These are phyloP conservation scores for Drosophila tripunctata DNA, from an alignment of 2,888 invertebrate genomes.

Conservation along the genomic window DNA sequence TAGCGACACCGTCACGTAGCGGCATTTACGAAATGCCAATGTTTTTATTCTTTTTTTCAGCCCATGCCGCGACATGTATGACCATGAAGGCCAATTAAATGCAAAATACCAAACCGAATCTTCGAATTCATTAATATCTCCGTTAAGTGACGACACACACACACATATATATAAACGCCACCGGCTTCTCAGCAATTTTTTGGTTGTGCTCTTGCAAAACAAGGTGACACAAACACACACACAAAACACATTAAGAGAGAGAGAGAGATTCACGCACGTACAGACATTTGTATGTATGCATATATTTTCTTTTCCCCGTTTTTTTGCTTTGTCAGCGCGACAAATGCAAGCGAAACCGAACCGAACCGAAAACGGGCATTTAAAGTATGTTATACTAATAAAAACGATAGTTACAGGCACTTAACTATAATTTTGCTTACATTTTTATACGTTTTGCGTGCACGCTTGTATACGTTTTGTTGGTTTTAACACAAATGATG, in stretches of 20 bases:
- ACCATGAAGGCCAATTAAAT: slow-evolving; percentile 36
- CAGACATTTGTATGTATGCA: slow-evolving; percentile 34
- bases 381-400: slow-evolving; percentile 49
- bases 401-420: slow-evolving; percentile 63
- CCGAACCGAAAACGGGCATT: slow-evolving; percentile 51
- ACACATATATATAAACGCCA: too few relatives aligned
- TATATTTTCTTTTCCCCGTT: slow-evolving; percentile 16
- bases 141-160: slow-evolving; percentile 2
- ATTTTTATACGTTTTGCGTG: slow-evolving; percentile 70
- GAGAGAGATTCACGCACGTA: slow-evolving; percentile 47
- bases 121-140: slow-evolving; percentile 27
- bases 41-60: slow-evolving; percentile 29
- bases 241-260: too few relatives aligned
- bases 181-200: slow-evolving; percentile 46
- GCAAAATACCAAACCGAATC: slow-evolving; percentile 14
- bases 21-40: slow-evolving; percentile 11
- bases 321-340: slow-evolving; percentile 68
- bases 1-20: background rate
- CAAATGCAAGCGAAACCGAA: slow-evolving; percentile 49
- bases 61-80: slow-evolving; percentile 51
- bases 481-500: slow-evolving; percentile 38
- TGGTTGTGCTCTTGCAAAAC: slow-evolving; percentile 27
- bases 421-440: slow-evolving; percentile 70
- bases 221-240: slow-evolving; percentile 47
- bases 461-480: slow-evolving; percentile 64